These are phyloP conservation scores for Atractosteus spatula DNA, from an alignment of 2,113 vertebrate genomes.

Conservation along the genomic window DNA sequence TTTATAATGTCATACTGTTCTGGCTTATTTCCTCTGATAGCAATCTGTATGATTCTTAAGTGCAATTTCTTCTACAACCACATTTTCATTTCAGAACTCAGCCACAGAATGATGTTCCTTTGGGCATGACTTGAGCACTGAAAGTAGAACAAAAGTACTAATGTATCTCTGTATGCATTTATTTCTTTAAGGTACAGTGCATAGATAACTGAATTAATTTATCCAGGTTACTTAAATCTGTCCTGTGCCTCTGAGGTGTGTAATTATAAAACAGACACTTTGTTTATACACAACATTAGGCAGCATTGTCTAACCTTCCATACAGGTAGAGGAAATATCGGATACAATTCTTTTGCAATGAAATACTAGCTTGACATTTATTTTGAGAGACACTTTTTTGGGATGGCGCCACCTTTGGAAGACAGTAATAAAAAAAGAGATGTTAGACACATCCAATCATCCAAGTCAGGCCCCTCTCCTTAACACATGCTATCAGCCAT, in stretches of 20 bases:
- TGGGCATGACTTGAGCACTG: conserved; percentile 10
- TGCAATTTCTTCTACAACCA: background rate
- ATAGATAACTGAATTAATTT: conserved; percentile 33
- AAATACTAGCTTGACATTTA: too few relatives aligned
- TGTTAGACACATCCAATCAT: too few relatives aligned
- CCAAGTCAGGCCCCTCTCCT: too few relatives aligned
- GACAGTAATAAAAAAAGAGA: too few relatives aligned
- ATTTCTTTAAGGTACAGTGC: background rate
- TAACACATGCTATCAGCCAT: too few relatives aligned
- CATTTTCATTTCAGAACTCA: conserved; percentile 3
- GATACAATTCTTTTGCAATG: too few relatives aligned
- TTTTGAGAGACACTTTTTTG: too few relatives aligned
- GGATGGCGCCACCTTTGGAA: too few relatives aligned
- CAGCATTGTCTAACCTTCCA: too few relatives aligned
- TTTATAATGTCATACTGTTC: background rate
- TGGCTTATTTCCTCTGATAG: conserved; percentile 1
- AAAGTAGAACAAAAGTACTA: conserved; percentile 21
- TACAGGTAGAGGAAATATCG: too few relatives aligned
- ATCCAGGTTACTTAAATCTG: too few relatives aligned
- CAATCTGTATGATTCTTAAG: background rate
- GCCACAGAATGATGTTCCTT: background rate
- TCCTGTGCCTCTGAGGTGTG: background rate
- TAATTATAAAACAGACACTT: background rate
- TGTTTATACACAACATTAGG: too few relatives aligned
- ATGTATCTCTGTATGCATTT: background rate